phyloP scores from a whole-genome alignment of 1,140 invertebrate species.

The Cyrtorhinus lividipennis region DNA sequence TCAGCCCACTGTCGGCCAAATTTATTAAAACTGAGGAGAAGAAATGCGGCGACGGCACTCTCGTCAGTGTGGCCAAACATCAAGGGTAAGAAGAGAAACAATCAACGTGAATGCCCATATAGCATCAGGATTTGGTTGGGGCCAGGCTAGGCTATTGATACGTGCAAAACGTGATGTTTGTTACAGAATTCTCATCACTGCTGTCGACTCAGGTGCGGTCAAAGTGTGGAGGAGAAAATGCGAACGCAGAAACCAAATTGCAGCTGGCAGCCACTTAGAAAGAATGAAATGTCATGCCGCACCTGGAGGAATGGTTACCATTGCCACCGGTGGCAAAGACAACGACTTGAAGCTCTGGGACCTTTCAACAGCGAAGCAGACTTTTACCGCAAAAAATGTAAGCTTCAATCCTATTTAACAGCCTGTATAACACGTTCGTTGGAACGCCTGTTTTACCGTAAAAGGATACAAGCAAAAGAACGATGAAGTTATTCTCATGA shows the following conservation, averaged over 20 bases:
- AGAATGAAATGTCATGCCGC: constrained; percentile 31
- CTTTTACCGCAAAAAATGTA: constrained; percentile 58
- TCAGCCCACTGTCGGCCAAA: constrained; percentile 32
- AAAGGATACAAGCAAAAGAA: no score
- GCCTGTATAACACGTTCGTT: no score
- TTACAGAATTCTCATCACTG: constrained; percentile 36
- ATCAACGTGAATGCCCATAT: no score
- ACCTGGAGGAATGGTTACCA: constrained; percentile 24
- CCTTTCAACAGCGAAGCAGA: constrained; percentile 34
- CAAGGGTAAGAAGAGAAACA: constrained; percentile 4
- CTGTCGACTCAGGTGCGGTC: constrained; percentile 39
- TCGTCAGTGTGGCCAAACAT: constrained; percentile 31
- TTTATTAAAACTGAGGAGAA: constrained; percentile 28
- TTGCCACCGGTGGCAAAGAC: constrained; percentile 57
- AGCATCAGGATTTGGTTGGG: no score
- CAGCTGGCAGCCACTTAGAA: constrained; percentile 33
- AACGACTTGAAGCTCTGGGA: constrained; percentile 63
- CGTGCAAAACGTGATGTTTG: no score
- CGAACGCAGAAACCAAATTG: constrained; percentile 28
- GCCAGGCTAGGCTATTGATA: no score
- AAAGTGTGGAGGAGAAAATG: constrained; percentile 34
- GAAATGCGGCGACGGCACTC: constrained; percentile 33
- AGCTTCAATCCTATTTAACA: no score
- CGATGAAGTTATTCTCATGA: no score
- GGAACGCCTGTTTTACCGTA: no score